These are phyloP conservation scores for Saguinus oedipus DNA, from an alignment of 2,797 vertebrate genomes.

Conservation along the genomic window DNA sequence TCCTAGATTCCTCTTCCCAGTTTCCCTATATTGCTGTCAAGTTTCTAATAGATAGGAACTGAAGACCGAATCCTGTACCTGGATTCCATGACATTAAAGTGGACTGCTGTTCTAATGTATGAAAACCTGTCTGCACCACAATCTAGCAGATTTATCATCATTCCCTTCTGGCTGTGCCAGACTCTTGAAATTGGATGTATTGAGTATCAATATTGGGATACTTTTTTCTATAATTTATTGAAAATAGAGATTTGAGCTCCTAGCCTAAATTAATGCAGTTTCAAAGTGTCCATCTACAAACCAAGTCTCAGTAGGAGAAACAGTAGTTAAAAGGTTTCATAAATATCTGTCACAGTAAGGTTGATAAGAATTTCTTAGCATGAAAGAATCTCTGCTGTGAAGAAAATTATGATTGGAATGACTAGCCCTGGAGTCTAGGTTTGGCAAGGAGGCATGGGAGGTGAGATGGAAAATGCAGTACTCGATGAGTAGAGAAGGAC, in stretches of 20 bases:
- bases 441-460: neutral
- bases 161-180: neutral
- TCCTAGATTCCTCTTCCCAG: neutral
- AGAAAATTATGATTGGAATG: neutral
- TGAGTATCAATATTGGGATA: neutral
- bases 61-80: neutral
- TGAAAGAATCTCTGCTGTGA: neutral
- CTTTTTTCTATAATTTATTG: neutral
- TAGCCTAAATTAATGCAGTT: neutral
- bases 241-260: neutral
- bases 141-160: neutral
- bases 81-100: neutral
- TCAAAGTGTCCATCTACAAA: neutral
- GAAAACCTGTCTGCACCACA: neutral
- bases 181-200: neutral
- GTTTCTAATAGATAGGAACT: neutral
- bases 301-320: neutral
- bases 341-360: neutral
- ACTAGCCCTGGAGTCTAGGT: accelerated
- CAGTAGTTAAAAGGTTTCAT: neutral
- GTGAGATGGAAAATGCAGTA: accelerated
- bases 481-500: neutral
- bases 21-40: neutral
- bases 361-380: neutral
- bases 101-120: neutral